These are phyloP conservation scores for Electrona antarctica DNA, from an alignment of 2,113 vertebrate species.

Conservation along the genomic window DNA sequence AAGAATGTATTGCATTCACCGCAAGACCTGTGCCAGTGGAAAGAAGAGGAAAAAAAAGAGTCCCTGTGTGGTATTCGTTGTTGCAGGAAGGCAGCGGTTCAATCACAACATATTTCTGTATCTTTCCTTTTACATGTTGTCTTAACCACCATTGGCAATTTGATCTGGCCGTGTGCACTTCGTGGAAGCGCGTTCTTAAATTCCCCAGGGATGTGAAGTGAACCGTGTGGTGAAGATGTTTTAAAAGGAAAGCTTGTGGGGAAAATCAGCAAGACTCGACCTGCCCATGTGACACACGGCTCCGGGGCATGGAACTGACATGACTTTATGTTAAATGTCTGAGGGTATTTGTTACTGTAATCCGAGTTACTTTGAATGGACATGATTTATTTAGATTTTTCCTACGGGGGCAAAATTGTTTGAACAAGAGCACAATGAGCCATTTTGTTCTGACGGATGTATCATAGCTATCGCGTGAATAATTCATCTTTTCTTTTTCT, in stretches of 20 bases:
- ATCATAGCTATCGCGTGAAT: neutral
- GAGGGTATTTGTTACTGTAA: slow-evolving; percentile 41
- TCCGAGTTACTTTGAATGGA: slow-evolving; percentile 19
- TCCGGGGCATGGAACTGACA: slow-evolving; percentile 31
- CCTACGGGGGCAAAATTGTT: neutral
- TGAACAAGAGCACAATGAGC: neutral
- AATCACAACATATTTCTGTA: neutral
- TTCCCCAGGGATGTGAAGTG: neutral
- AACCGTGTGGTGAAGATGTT: slow-evolving; percentile 16
- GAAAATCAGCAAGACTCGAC: slow-evolving; percentile 51
- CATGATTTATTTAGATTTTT: slow-evolving; percentile 6
- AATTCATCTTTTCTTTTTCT: neutral
- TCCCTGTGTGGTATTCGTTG: neutral
- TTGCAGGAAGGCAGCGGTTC: slow-evolving; percentile 1
- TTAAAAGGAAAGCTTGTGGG: slow-evolving; percentile 6
- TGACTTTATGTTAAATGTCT: slow-evolving; percentile 30
- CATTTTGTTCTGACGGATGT: neutral
- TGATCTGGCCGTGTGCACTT: neutral
- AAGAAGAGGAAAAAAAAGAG: neutral
- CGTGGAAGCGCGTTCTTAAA: slow-evolving; percentile 2
- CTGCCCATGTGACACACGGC: slow-evolving; percentile 33
- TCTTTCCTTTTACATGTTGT: neutral
- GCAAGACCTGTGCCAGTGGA: neutral
- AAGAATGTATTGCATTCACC: slow-evolving; percentile 25
- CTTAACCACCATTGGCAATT: neutral